A percentile compares a stretch with the other conserved stretches of the same genome.
Evolutionary conservation across 2,113 vertebrate genomes (phyloP).

Genomic region (Microcebus lehilahytsara): DNA sequence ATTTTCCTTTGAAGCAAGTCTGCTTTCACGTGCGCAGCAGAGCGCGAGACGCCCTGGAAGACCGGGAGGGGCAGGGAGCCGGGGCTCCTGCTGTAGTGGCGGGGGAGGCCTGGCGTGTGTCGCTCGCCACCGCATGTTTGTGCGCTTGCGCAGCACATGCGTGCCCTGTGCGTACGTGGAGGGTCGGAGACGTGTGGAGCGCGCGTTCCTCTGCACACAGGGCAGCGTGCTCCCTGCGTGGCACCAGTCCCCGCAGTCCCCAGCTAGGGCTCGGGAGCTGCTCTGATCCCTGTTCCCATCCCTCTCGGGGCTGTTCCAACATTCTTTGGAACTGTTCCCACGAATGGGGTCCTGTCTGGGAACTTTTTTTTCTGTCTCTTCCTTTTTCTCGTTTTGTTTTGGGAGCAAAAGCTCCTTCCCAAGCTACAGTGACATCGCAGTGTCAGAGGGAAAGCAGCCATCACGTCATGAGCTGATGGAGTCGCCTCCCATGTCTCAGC

Average conservation of each 20-base stretch:
- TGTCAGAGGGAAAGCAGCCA: not conserved
- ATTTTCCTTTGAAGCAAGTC: not conserved
- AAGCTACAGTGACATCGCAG: not conserved
- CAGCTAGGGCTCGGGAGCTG: not conserved
- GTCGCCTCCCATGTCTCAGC: not conserved
- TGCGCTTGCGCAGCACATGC: not conserved
- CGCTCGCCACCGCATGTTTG: not conserved
- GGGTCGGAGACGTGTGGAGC: accelerated
- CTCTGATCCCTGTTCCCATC: not conserved
- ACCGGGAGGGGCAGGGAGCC: not conserved
- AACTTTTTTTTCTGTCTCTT: not conserved
- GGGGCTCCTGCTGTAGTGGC: not conserved
- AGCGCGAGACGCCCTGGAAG: no score
- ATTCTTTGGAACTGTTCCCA: not conserved
- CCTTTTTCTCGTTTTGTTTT: constrained; percentile 14
- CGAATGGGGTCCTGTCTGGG: not conserved
- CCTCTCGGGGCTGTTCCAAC: not conserved
- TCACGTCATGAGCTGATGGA: not conserved
- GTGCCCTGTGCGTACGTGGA: not conserved
- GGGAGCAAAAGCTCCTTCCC: not conserved
- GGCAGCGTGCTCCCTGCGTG: accelerated
- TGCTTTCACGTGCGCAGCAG: not conserved
- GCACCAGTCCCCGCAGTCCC: accelerated
- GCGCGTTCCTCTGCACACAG: not conserved
- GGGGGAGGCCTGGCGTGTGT: not conserved